Conservation (phyloP, 2,888 invertebrate species). For the Lypha dubia region DNA sequence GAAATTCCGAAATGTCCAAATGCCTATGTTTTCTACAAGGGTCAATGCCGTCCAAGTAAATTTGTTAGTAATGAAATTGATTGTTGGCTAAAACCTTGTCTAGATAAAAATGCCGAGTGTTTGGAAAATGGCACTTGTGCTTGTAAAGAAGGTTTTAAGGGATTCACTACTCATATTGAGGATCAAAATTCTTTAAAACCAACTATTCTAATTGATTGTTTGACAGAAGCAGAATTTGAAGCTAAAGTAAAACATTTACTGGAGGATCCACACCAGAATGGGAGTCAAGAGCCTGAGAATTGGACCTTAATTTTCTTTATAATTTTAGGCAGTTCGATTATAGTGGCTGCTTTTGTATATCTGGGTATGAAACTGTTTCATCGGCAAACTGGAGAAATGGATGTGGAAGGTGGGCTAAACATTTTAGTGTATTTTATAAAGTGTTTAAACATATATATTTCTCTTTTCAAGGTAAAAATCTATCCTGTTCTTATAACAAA, state of each 20-base stretch:
- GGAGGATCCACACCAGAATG: neutral
- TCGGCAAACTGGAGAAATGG: constrained; percentile 31
- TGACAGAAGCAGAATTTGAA: constrained; percentile 22
- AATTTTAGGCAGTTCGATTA: constrained; percentile 51
- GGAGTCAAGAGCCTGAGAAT: neutral
- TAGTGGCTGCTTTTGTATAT: constrained; percentile 41
- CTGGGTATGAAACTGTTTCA: constrained; percentile 40
- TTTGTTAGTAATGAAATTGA: constrained; percentile 76
- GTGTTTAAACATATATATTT: neutral
- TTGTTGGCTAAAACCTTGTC: constrained; percentile 66
- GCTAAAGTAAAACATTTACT: neutral
- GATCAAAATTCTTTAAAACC: constrained; percentile 12
- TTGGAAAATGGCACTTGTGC: constrained; percentile 64
- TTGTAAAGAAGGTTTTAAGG: constrained; percentile 50
- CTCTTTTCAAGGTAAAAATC: constrained; percentile 57
- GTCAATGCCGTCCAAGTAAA: constrained; percentile 75
- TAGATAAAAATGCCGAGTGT: constrained; percentile 48
- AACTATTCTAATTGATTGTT: constrained; percentile 17
- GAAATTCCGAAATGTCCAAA: constrained; percentile 68
- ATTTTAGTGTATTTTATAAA: neutral
- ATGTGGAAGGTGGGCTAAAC: constrained; percentile 65
- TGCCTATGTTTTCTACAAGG: constrained; percentile 75
- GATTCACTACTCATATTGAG: constrained; percentile 15
- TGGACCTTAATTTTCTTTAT: constrained; percentile 28
- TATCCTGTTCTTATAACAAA: constrained; percentile 58